Evolutionary conservation across 2,888 invertebrate genomes (phyloP).

Genomic region (Steinernema carpocapsae): DNA sequence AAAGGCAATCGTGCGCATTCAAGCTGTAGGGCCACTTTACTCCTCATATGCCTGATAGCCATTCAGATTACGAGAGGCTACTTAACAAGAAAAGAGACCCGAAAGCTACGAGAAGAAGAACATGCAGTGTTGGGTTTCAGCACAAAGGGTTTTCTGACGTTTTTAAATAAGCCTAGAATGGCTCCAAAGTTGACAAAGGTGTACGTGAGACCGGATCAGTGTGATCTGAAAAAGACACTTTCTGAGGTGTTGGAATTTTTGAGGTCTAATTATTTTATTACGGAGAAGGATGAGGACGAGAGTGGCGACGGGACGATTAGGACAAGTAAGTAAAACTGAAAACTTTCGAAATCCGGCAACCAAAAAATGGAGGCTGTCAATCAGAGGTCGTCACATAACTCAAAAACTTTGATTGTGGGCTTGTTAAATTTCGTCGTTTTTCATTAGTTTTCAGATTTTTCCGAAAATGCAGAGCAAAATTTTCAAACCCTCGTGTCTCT

Average conservation of each 20-base stretch:
- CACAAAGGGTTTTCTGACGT: conserved; percentile 39
- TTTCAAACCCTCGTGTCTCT: conserved; percentile 45
- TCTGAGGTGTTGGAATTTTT: not conserved
- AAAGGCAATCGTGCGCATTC: conserved; percentile 58
- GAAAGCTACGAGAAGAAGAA: conserved; percentile 52
- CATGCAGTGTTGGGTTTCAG: conserved; percentile 49
- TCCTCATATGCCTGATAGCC: not conserved
- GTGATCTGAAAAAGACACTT: not conserved
- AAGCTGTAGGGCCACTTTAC: conserved; percentile 47
- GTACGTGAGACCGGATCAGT: not conserved
- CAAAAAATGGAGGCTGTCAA: too few species aligned
- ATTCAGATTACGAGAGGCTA: conserved; percentile 58
- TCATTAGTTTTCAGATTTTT: conserved; percentile 25
- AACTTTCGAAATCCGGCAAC: too few species aligned
- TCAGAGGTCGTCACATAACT: too few species aligned
- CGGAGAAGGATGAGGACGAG: not conserved
- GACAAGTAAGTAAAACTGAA: not conserved
- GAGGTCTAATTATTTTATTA: conserved; percentile 21
- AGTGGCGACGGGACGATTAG: not conserved
- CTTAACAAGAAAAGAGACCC: conserved; percentile 54
- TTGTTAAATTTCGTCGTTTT: not conserved
- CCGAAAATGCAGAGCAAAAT: conserved; percentile 15
- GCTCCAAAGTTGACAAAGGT: not conserved
- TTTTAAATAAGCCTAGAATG: not conserved
- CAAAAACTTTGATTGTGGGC: too few species aligned